Evolutionary conservation across 1,140 invertebrate genomes (phyloP), one percentile per base, ranked within the genome.

Genomic region (Pinna nobilis): DNA sequence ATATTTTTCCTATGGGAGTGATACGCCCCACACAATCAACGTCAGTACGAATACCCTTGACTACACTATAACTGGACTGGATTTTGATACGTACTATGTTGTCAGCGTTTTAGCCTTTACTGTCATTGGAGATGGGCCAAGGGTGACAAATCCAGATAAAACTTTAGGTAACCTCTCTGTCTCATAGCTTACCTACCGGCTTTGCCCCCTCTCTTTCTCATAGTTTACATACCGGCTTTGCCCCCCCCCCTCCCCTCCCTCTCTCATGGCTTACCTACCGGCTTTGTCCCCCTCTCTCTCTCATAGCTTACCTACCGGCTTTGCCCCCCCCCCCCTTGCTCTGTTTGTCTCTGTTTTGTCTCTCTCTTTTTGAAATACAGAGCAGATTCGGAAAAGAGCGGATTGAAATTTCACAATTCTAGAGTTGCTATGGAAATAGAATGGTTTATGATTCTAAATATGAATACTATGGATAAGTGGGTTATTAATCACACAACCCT

Each of bases 51-150:
- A 37, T 20, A 74, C 71, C 33, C 35, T 68, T 13, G 23, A 57
- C 20, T 51, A 74, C 32, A 67, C 65, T 9, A 74, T 74, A 28
- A 44, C 55, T 18, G 35, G 35, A 49, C 35, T 74, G 20, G 65
- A 74, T 23, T 74, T 59, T 49, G 71, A 74, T 28, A 74, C 71
- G 23, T 61, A 60, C 20, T 74, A 74, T 37, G 41, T 67, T 15
- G 65, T 74, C 9, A 59, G 55, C 55, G 64, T 74, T 0, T 25
- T 60, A n/a, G 55, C 51, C 2, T 74, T 49, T 30, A 74, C 71
- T 3, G 41, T 41, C 23, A 23, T 30, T 0, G 71, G 71, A 25
- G 71, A 74, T 25, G 71, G 71, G 5, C 71, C 71, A 23, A 30
- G 47, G 4, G 68, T 64, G 25, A 67, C 71, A 5, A 57, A 65